Base-by-base conservation (phyloP, 2,113 vertebrate species). In the Sturnus vulgaris region DNA sequence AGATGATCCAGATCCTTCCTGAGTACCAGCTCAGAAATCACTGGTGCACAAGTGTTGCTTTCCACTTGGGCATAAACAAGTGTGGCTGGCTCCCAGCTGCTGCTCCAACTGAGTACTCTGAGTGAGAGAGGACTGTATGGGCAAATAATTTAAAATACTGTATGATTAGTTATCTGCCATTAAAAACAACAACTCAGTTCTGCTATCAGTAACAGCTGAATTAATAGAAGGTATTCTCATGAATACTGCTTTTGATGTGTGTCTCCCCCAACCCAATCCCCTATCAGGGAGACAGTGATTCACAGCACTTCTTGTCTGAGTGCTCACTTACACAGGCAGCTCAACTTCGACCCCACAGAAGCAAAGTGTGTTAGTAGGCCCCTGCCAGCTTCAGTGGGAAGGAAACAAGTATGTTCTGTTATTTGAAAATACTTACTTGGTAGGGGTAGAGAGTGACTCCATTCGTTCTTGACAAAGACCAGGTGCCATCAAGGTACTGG, bases 381-480 rank as follows among this genome's bases (percentile, higher is more conserved):
- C 18, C 15, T 15, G 21, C 23, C 87, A 83, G 21, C 30, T 60
- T n/a, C 4, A 7, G 9, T 3, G 9, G 39, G 17, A 86, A 73
- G 39, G 30, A 73, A 77, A 72, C 1, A 1, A 85, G 16, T 3
- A 12, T 0, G 1, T 5, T 55, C 47, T 69, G 14, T 70, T 72
- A 53, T 53, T 80, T 90, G 47, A 57, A 82, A 46, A n/a, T 31
- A 91, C 98, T 97, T 98, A 99, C 99, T 98, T 99, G 99, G 96
- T 99, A 99, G 5, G 99, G 99, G 95, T 99, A 99, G 37, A 99
- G 98, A 39, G 99, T 99, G 76, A 99, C 98, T 1, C 99, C 99
- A 40, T 99, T 99, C 0, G 98, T 98, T 93, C 99, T 98, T 30
- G 98, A 98, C 96, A 98, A 96, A 82, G 98, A 98, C 97, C 97